These are phyloP conservation scores for Iselma pallidipennis DNA, from an alignment of 2,888 invertebrate genomes.

Conservation along the genomic window DNA sequence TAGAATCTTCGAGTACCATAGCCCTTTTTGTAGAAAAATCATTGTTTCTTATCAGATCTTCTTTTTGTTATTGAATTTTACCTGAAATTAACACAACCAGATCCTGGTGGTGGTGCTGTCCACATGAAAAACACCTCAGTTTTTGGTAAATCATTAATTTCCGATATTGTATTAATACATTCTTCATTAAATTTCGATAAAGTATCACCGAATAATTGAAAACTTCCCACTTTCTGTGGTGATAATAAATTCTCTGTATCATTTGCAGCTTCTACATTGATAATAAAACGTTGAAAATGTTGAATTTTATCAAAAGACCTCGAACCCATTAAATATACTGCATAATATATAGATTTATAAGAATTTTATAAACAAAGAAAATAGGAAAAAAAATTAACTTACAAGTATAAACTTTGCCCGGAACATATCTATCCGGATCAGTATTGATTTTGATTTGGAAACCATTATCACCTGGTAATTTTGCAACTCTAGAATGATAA, in stretches of 20 bases:
- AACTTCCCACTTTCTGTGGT: conserved; percentile 67
- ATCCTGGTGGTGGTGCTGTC: conserved; percentile 83
- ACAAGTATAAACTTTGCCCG: conserved; percentile 82
- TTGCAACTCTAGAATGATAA: conserved; percentile 56
- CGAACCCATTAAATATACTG: conserved; percentile 59
- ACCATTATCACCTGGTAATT: conserved; percentile 83
- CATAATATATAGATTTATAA: conserved; percentile 9
- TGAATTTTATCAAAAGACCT: conserved; percentile 68
- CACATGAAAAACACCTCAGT: conserved; percentile 86
- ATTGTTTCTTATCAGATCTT: background rate
- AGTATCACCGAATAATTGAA: conserved; percentile 70
- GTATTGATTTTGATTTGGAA: conserved; percentile 81
- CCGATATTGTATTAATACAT: conserved; percentile 83
- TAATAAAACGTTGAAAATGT: conserved; percentile 79
- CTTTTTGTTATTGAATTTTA: conserved; percentile 51
- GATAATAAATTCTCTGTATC: conserved; percentile 54
- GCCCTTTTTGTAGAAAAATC: conserved; percentile 64
- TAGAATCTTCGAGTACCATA: conserved; percentile 79
- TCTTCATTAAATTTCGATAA: conserved; percentile 74
- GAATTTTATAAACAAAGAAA: background rate
- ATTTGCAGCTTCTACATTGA: conserved; percentile 71
- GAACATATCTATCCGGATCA: conserved; percentile 78
- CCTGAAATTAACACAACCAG: conserved; percentile 87
- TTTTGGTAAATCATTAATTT: conserved; percentile 78
- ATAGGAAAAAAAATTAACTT: conserved; percentile 43